Evolutionary conservation across 35 echinoderm and acorn worm species (phyloP).

Genomic region (Chiridota heheva): DNA sequence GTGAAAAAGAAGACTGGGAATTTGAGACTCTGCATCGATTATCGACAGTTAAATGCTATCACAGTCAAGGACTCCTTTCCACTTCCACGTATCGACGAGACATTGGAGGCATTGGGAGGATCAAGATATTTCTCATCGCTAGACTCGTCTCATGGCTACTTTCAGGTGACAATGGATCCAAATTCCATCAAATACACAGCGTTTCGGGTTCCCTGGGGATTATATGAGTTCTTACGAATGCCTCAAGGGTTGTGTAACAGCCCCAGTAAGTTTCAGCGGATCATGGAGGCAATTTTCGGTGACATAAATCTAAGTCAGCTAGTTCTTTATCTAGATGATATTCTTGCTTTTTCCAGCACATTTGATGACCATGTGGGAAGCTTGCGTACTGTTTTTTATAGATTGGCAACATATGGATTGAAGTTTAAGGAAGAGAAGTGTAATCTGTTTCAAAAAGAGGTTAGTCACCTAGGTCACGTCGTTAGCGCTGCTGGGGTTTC

Average conservation of each 20-base stretch:
- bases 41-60: constrained; percentile 11
- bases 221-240: background rate
- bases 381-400: constrained; percentile 36
- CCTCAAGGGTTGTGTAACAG: background rate
- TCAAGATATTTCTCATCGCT: constrained; percentile 1
- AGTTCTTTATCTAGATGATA: constrained; percentile 53
- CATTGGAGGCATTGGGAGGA: constrained; percentile 13
- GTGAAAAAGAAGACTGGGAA: constrained; percentile 19
- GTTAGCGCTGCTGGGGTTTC: constrained; percentile 20
- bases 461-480: constrained; percentile 44
- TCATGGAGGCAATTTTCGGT: constrained; percentile 10
- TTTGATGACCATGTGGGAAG: constrained; percentile 36
- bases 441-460: constrained; percentile 42
- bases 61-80: constrained; percentile 20
- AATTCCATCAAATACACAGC: background rate
- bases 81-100: constrained; percentile 20
- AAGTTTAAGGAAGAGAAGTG: constrained; percentile 60
- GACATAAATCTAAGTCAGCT: constrained; percentile 15
- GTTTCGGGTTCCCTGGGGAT: background rate
- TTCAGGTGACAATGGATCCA: constrained; percentile 10
- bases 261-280: background rate
- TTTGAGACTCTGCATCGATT: constrained; percentile 27
- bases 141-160: constrained; percentile 16
- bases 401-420: constrained; percentile 10
- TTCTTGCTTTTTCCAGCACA: constrained; percentile 37